These are phyloP conservation scores for Astyanax mexicanus DNA, from an alignment of 2,797 vertebrate species.

Conservation along the genomic window DNA sequence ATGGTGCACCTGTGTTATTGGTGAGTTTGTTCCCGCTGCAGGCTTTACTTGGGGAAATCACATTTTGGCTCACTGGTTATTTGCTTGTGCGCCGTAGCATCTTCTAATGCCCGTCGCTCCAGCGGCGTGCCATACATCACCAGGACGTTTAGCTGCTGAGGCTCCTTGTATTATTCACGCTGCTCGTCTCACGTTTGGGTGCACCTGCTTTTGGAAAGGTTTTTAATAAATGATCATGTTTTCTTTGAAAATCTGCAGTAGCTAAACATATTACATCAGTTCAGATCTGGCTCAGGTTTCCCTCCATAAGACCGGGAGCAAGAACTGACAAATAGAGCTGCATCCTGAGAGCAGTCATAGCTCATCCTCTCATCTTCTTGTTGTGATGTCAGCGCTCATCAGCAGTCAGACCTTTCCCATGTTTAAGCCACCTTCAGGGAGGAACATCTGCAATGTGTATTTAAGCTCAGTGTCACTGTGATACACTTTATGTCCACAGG, in stretches of 20 bases:
- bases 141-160: background rate
- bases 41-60: conserved; percentile 16
- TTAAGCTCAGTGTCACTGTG: too few species aligned
- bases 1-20: background rate
- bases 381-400: background rate
- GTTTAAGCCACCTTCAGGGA: background rate
- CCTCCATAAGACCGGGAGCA: background rate
- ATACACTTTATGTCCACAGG: too few species aligned
- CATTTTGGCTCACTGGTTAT: conserved; percentile 13
- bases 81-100: conserved; percentile 21
- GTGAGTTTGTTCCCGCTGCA: conserved; percentile 14
- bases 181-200: background rate
- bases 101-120: background rate
- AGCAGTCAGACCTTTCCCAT: background rate
- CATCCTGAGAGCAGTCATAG: background rate
- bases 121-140: conserved; percentile 4
- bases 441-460: background rate
- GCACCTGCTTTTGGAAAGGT: background rate
- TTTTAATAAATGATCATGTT: background rate
- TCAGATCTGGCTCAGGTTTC: background rate
- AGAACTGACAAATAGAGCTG: background rate
- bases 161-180: background rate
- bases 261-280: background rate
- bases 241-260: background rate
- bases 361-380: background rate